phyloP scores from a whole-genome alignment of 2,888 invertebrate species.

The Rotaria sp. region DNA sequence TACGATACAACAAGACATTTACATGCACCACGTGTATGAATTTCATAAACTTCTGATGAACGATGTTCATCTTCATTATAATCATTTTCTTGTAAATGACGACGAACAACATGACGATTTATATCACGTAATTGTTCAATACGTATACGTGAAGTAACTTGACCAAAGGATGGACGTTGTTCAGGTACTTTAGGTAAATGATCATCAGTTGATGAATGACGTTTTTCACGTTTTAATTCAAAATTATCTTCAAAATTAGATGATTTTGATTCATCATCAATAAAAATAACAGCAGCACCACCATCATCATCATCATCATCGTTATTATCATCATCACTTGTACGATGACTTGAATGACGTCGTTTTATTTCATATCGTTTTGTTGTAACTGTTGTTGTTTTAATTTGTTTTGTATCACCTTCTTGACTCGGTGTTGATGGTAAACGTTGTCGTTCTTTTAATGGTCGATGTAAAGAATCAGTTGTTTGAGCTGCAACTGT shows the following conservation, averaged over 20 bases:
- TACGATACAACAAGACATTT: not conserved
- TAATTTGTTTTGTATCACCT: not conserved
- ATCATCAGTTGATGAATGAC: not conserved
- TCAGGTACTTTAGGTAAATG: too few relatives aligned
- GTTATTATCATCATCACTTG: not conserved
- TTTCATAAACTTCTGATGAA: conserved; percentile 2
- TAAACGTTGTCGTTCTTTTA: not conserved
- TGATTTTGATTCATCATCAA: not conserved
- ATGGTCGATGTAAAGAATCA: not conserved
- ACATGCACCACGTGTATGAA: conserved; percentile 7
- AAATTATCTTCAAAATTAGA: not conserved
- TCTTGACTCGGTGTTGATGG: not conserved
- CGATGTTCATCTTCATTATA: not conserved
- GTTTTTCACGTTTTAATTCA: not conserved
- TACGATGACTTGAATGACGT: not conserved
- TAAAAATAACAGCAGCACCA: not conserved
- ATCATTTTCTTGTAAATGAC: not conserved
- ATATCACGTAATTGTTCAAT: conserved; percentile 9
- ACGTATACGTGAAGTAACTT: not conserved
- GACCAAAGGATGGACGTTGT: not conserved
- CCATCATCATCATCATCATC: not conserved
- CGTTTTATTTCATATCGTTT: not conserved
- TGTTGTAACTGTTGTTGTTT: not conserved
- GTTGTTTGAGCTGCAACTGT: not conserved
- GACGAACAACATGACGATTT: conserved; percentile 19